Evolutionary conservation across 2,888 invertebrate genomes (phyloP).

Genomic region (Agrotis ipsilon): DNA sequence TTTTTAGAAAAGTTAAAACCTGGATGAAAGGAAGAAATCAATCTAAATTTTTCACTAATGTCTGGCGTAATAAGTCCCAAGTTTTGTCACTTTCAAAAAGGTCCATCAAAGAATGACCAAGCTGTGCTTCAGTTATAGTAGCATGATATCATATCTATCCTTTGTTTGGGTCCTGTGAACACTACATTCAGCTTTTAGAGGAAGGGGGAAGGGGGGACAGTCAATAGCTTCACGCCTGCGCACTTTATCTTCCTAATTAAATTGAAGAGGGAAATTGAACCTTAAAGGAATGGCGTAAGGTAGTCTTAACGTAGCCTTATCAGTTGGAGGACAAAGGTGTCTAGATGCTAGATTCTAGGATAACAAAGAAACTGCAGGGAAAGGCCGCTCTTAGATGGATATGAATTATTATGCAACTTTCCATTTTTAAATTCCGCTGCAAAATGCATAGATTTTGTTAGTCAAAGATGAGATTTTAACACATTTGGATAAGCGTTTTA

Average conservation of each 20-base stretch:
- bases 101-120: conserved; percentile 14
- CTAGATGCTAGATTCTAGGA: conserved; percentile 57
- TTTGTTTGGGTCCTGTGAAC: conserved; percentile 74
- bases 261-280: conserved; percentile 45
- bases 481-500: too few species aligned
- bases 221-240: conserved; percentile 86
- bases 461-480: too few species aligned
- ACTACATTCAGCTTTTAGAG: conserved; percentile 76
- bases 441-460: too few species aligned
- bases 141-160: conserved; percentile 47
- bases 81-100: not conserved
- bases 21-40: conserved; percentile 20
- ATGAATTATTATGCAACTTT: not conserved
- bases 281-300: conserved; percentile 47
- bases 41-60: conserved; percentile 9
- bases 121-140: conserved; percentile 1
- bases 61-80: not conserved
- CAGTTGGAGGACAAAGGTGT: conserved; percentile 62
- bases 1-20: conserved; percentile 22
- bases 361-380: conserved; percentile 52
- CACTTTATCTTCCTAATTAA: conserved; percentile 58
- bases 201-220: conserved; percentile 72
- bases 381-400: not conserved
- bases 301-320: conserved; percentile 22
- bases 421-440: not conserved